Evolutionary conservation across 2,113 vertebrate species (phyloP).

Genomic region (Platichthys stellatus): DNA sequence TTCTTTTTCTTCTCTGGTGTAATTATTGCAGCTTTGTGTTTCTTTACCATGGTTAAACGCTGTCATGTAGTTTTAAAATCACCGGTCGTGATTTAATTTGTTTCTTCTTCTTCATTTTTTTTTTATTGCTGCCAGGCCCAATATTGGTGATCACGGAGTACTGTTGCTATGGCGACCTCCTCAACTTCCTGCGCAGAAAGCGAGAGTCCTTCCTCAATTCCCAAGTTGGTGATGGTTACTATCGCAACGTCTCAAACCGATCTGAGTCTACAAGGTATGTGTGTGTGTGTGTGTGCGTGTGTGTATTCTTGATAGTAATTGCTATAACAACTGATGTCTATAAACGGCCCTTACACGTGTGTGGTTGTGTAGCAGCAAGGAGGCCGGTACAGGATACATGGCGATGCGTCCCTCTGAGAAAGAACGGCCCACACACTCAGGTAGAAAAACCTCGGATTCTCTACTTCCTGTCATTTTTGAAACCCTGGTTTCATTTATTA

Average conservation of each 20-base stretch:
- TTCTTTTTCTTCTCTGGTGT: not conserved
- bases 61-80: conserved; percentile 39
- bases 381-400: conserved; percentile 87
- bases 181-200: conserved; percentile 97
- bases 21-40: not conserved
- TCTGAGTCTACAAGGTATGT: conserved; percentile 62
- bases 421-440: conserved; percentile 76
- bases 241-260: conserved; percentile 86
- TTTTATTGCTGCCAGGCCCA: conserved; percentile 84
- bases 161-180: conserved; percentile 99
- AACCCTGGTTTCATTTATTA: not conserved
- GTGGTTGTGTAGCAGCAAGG: conserved; percentile 79
- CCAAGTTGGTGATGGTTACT: conserved; percentile 88
- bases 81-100: conserved; percentile 5
- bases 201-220: conserved; percentile 92
- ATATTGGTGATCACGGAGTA: conserved; percentile 98
- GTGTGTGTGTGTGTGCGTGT: conserved; percentile 2
- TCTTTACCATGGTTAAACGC: conserved; percentile 6
- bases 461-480: not conserved
- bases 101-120: not conserved
- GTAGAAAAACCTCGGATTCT: conserved; percentile 47
- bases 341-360: conserved; percentile 3
- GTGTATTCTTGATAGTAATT: not conserved
- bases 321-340: no score
- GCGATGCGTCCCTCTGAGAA: conserved; percentile 91